Percentiles rank a stretch among this genome's conserved stretches.
phyloP scores from a whole-genome alignment of 2,113 vertebrate genomes.

The Calypte anna region DNA sequence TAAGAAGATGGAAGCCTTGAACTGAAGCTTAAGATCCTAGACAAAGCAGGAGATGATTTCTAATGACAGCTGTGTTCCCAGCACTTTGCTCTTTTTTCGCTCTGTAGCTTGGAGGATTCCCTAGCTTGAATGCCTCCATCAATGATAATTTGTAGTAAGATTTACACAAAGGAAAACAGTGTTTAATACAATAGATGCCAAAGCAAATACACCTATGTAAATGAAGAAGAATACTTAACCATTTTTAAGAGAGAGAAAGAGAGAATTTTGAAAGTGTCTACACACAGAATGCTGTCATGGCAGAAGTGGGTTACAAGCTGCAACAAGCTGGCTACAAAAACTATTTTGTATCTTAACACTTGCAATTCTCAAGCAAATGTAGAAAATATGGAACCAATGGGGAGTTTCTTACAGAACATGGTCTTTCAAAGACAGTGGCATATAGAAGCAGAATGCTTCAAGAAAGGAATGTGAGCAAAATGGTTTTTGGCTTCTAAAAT shows the following conservation, averaged over 20 bases:
- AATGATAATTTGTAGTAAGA: neutral
- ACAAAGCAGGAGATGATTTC: neutral
- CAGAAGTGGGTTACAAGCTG: neutral
- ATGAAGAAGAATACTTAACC: neutral
- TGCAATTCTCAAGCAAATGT: neutral
- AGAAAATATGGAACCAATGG: neutral
- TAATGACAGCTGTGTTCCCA: neutral
- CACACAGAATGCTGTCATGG: neutral
- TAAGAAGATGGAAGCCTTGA: neutral
- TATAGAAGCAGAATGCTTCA: neutral
- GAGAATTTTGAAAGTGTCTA: neutral
- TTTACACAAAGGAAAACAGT: neutral
- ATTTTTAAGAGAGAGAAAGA: neutral
- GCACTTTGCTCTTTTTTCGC: neutral
- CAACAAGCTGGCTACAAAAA: neutral
- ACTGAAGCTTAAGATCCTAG: neutral
- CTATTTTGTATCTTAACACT: neutral
- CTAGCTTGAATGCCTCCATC: neutral
- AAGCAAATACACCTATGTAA: neutral
- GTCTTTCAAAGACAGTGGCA: neutral
- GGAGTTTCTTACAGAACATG: neutral
- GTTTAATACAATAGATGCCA: neutral
- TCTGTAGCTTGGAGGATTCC: neutral
- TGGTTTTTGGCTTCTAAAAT: neutral
- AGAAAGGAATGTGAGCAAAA: neutral